Percentiles rank a stretch among this genome's conserved stretches.
phyloP scores from a whole-genome alignment of 2,888 invertebrate genomes.

The Malthinus seriepunctatus region DNA sequence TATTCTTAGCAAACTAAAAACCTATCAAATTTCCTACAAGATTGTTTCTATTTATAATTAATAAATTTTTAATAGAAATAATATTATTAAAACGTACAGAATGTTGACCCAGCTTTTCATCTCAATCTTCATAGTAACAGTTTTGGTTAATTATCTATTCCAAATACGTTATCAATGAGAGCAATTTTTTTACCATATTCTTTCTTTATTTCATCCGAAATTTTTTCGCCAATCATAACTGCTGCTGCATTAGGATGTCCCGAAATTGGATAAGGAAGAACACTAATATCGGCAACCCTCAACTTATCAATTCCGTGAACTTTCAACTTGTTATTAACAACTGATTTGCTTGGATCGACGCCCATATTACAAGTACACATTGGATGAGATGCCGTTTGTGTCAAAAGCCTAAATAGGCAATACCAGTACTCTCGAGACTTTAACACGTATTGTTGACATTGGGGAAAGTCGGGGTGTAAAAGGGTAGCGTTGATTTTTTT shows the following conservation, averaged over 20 bases:
- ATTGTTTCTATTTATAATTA: too few relatives aligned
- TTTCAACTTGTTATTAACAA: conserved; percentile 42
- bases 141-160: too few relatives aligned
- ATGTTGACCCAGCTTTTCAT: too few relatives aligned
- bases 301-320: conserved; percentile 67
- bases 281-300: conserved; percentile 70
- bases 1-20: too few relatives aligned
- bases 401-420: conserved; percentile 30
- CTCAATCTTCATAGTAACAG: too few relatives aligned
- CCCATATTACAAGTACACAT: conserved; percentile 35
- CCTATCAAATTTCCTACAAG: too few relatives aligned
- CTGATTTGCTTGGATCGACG: conserved; percentile 19
- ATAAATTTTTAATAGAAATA: too few relatives aligned
- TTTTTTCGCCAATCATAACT: conserved; percentile 70
- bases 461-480: conserved; percentile 40
- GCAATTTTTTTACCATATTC: neutral
- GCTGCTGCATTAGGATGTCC: conserved; percentile 71
- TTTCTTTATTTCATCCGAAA: conserved; percentile 53
- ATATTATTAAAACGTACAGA: too few relatives aligned
- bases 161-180: neutral
- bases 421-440: conserved; percentile 34
- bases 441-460: conserved; percentile 12
- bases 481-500: conserved; percentile 6
- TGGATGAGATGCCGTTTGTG: conserved; percentile 27
- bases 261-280: conserved; percentile 67